Conservation (phyloP, 2,797 vertebrate genomes). For the Pelobates cultripes region DNA sequence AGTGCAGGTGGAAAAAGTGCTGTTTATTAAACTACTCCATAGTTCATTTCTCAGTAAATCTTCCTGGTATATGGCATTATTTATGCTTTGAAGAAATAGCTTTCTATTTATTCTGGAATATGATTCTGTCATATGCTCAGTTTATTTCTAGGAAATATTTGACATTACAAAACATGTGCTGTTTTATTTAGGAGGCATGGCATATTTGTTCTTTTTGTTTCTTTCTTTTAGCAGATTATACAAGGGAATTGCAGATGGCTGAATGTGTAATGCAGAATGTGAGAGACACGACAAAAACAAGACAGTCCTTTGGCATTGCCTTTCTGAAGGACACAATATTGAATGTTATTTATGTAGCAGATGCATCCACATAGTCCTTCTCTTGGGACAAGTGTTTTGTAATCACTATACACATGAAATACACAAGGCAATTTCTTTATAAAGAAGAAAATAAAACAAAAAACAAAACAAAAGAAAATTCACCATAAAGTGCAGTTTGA, state of each 20-base stretch:
- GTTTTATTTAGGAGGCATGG: not conserved
- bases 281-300: constrained; percentile 35
- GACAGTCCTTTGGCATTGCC: constrained; percentile 4
- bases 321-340: not conserved
- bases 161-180: constrained; percentile 10
- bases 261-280: constrained; percentile 16
- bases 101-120: not conserved
- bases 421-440: not conserved
- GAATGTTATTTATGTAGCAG: constrained; percentile 8
- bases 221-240: constrained; percentile 6
- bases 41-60: too few species aligned
- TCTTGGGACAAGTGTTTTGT: not conserved
- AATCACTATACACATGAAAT: not conserved
- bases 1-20: too few species aligned
- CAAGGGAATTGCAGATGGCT: constrained; percentile 30
- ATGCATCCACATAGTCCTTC: constrained; percentile 22
- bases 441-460: too few species aligned
- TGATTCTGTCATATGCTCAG: not conserved
- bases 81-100: too few species aligned
- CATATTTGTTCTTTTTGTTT: not conserved
- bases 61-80: too few species aligned
- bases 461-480: too few species aligned
- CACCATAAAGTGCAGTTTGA: too few species aligned
- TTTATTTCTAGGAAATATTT: not conserved
- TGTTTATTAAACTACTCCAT: too few species aligned